Evolutionary conservation across 2,797 vertebrate genomes (phyloP).

Genomic region (Hyperoplus immaculatus): DNA sequence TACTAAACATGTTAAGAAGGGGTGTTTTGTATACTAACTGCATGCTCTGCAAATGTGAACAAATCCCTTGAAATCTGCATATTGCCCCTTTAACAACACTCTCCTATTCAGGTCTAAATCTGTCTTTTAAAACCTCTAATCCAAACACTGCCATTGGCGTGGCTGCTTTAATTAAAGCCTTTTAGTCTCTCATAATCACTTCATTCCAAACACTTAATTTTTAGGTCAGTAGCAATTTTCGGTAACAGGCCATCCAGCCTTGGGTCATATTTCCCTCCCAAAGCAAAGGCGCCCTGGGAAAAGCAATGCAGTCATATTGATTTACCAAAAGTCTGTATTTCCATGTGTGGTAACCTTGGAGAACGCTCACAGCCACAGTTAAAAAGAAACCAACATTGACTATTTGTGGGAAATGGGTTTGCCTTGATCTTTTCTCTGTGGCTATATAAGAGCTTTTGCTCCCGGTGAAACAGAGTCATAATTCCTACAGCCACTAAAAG

Average conservation of each 20-base stretch:
- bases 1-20: too few relatives aligned
- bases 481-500: neutral
- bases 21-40: too few relatives aligned
- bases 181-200: slow-evolving; percentile 5
- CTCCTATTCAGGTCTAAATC: neutral
- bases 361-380: too few relatives aligned
- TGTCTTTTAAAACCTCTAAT: neutral
- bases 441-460: neutral
- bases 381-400: too few relatives aligned
- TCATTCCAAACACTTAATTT: slow-evolving; percentile 19
- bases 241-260: slow-evolving; percentile 29
- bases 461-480: neutral
- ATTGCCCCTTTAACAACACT: too few relatives aligned
- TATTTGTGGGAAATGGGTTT: too few relatives aligned
- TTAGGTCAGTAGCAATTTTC: slow-evolving; percentile 33
- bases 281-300: neutral
- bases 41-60: too few relatives aligned
- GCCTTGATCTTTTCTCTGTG: neutral
- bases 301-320: neutral
- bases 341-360: neutral
- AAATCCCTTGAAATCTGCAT: too few relatives aligned
- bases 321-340: slow-evolving; percentile 8
- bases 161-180: slow-evolving; percentile 7
- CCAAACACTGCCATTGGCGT: neutral
- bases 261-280: slow-evolving; percentile 15